Conservation (phyloP, 1,140 invertebrate species). For the Micrasema minimum region DNA sequence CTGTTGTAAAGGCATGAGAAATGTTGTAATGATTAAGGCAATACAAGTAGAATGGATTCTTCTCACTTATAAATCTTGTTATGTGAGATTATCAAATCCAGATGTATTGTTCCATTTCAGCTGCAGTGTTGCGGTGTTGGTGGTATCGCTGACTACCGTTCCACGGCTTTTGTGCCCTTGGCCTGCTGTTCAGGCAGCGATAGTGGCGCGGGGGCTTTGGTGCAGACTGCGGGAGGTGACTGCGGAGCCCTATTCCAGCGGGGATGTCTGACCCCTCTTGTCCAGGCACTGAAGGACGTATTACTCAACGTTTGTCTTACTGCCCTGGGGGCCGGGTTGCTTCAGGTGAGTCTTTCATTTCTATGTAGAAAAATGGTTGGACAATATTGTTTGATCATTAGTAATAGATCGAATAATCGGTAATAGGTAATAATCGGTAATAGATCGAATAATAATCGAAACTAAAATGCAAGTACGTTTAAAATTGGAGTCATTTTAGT, state of each 20-base stretch:
- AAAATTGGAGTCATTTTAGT: too few relatives aligned
- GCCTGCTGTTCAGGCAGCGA: slow-evolving; percentile 61
- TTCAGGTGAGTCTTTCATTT: slow-evolving; percentile 60
- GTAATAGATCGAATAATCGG: neutral
- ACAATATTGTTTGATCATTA: neutral
- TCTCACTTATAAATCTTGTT: too few relatives aligned
- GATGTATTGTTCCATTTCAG: too few relatives aligned
- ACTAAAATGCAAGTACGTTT: too few relatives aligned
- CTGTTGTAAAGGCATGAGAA: too few relatives aligned
- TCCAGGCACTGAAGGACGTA: slow-evolving; percentile 63
- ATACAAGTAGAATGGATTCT: too few relatives aligned
- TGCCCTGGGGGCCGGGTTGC: slow-evolving; percentile 60
- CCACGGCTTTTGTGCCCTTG: slow-evolving; percentile 60
- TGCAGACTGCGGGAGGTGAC: slow-evolving; percentile 52
- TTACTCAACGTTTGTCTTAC: slow-evolving; percentile 62
- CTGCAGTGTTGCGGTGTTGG: slow-evolving; percentile 72
- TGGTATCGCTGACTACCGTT: slow-evolving; percentile 65
- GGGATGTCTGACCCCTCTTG: slow-evolving; percentile 64
- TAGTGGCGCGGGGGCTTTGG: slow-evolving; percentile 47
- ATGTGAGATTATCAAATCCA: too few relatives aligned
- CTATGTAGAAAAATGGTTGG: too few relatives aligned
- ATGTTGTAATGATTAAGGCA: too few relatives aligned
- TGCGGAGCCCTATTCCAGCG: slow-evolving; percentile 61
- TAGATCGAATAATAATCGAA: too few relatives aligned
- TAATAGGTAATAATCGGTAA: neutral